phyloP scores from a whole-genome alignment of 23 tunicate genomes.

The Styela clava region DNA sequence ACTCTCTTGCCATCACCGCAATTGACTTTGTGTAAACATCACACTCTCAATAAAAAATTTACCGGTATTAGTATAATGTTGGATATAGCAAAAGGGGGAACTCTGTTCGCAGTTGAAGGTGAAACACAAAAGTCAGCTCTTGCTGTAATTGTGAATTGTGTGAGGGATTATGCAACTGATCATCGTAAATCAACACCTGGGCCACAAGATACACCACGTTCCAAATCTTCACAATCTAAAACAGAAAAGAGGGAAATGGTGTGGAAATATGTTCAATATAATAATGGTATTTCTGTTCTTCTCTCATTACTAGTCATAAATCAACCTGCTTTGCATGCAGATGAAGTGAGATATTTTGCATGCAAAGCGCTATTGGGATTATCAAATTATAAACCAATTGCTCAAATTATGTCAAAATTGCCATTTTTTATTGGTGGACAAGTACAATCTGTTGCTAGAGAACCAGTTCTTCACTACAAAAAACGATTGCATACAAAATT shows the following conservation, averaged over 20 bases:
- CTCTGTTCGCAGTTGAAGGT: conserved; percentile 38
- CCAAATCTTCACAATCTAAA: conserved; percentile 25
- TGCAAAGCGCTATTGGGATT: conserved; percentile 85
- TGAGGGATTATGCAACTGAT: conserved; percentile 22
- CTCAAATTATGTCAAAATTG: conserved; percentile 73
- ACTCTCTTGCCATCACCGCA: conserved; percentile 45
- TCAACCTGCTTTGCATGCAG: conserved; percentile 63
- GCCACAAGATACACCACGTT: conserved; percentile 26
- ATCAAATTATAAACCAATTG: conserved; percentile 50
- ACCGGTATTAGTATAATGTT: conserved; percentile 35
- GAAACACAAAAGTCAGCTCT: conserved; percentile 72
- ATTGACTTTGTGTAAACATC: conserved; percentile 38
- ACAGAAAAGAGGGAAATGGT: conserved; percentile 9
- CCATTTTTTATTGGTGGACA: conserved; percentile 64
- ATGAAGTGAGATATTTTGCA: conserved; percentile 54
- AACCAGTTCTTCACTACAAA: conserved; percentile 72
- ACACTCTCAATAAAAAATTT: conserved; percentile 18
- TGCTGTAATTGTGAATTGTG: conserved; percentile 57
- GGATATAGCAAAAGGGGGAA: conserved; percentile 54
- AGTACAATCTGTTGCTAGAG: conserved; percentile 46
- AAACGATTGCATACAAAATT: conserved; percentile 50
- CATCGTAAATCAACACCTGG: not conserved
- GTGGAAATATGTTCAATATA: conserved; percentile 54
- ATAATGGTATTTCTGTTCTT: conserved; percentile 63
- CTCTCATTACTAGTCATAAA: conserved; percentile 39